Evolutionary conservation across 2,888 invertebrate species (phyloP).

Genomic region (Drosophila kambysellisi): DNA sequence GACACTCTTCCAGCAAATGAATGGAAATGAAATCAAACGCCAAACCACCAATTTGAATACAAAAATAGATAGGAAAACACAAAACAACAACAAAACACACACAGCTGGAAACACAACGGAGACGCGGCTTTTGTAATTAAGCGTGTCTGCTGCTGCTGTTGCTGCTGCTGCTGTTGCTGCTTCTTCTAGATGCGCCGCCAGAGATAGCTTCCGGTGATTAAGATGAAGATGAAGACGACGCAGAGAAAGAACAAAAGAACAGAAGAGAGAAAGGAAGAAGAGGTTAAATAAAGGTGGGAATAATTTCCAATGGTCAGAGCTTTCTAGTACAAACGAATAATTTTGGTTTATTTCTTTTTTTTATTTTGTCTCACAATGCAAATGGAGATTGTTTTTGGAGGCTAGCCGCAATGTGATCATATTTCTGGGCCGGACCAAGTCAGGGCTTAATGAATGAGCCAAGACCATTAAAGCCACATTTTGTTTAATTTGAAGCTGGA

Average conservation of each 20-base stretch:
- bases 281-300: constrained; percentile 70
- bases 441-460: constrained; percentile 67
- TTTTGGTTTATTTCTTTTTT: not conserved
- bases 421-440: constrained; percentile 37
- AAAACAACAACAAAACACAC: not conserved
- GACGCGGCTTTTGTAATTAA: constrained; percentile 65
- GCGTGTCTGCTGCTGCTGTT: constrained; percentile 50
- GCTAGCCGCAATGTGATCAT: constrained; percentile 58
- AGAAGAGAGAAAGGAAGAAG: not conserved
- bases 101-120: constrained; percentile 50
- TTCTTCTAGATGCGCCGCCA: constrained; percentile 30
- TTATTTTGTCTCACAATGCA: constrained; percentile 57
- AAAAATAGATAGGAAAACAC: constrained; percentile 54
- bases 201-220: constrained; percentile 79
- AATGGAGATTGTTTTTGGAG: constrained; percentile 71
- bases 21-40: constrained; percentile 56
- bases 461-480: constrained; percentile 62
- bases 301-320: constrained; percentile 57
- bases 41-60: constrained; percentile 58
- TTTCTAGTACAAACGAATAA: constrained; percentile 56
- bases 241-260: constrained; percentile 48
- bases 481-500: constrained; percentile 51
- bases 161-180: constrained; percentile 27
- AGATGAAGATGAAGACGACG: constrained; percentile 26
- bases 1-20: constrained; percentile 33